These are phyloP conservation scores for Meloidogyne floridensis DNA, from an alignment of 1,140 invertebrate genomes.

Conservation along the genomic window DNA sequence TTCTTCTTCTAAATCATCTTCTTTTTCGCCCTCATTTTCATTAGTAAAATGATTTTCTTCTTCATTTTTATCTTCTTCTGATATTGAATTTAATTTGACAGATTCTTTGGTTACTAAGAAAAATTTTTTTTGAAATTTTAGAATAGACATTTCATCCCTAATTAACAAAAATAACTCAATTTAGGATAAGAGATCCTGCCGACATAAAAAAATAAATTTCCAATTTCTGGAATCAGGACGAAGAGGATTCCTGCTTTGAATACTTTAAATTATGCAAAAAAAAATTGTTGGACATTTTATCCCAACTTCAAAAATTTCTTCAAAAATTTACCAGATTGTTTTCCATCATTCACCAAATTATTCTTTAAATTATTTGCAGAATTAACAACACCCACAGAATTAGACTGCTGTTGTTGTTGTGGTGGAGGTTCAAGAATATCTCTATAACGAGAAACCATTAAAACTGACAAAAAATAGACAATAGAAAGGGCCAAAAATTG, in stretches of 20 bases:
- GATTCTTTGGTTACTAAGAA: too few species aligned
- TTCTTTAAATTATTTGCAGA: constrained; percentile 51
- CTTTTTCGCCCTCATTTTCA: not conserved
- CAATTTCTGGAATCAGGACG: not conserved
- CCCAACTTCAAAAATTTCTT: not conserved
- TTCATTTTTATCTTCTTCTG: not conserved
- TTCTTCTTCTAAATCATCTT: not conserved
- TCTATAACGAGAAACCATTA: constrained; percentile 99
- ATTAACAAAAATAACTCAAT: not conserved
- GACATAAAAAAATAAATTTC: too few species aligned
- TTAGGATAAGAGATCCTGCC: too few species aligned
- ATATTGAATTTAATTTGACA: not conserved
- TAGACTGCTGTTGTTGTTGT: constrained; percentile 35
- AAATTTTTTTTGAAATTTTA: too few species aligned
- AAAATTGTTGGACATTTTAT: too few species aligned
- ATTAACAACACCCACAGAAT: not conserved
- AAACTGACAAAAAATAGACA: constrained; percentile 97
- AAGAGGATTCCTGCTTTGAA: not conserved
- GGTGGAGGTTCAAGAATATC: constrained; percentile 89
- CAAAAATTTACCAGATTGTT: not conserved
- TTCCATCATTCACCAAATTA: constrained; percentile 34
- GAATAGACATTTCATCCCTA: too few species aligned
- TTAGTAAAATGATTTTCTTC: not conserved
- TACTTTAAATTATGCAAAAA: too few species aligned
- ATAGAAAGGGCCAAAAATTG: constrained; percentile 97